Evolutionary conservation across 2,888 invertebrate species (phyloP).

Genomic region (Nematopogon swammerdamellus): DNA sequence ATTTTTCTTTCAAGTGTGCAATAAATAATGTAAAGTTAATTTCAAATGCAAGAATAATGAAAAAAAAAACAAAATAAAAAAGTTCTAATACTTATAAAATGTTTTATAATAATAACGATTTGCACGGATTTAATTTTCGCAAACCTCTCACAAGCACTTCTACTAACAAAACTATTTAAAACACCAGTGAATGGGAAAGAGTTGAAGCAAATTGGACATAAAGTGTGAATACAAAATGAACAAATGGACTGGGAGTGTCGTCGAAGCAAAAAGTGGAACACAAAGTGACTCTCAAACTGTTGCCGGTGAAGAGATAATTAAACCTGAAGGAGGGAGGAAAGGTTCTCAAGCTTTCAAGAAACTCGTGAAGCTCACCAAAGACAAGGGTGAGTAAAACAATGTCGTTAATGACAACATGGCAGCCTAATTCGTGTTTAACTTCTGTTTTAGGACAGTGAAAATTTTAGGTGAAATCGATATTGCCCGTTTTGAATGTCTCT

Average conservation of each 20-base stretch:
- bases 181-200: no score
- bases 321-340: not conserved
- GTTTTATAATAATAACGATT: no score
- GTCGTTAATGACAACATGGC: not conserved
- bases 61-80: no score
- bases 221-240: not conserved
- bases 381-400: not conserved
- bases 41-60: no score
- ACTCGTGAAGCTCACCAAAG: not conserved
- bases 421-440: not conserved
- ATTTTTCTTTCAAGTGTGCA: no score
- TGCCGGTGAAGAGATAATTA: not conserved
- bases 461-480: not conserved
- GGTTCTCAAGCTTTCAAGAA: not conserved
- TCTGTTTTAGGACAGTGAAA: not conserved
- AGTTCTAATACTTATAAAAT: no score
- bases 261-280: not conserved
- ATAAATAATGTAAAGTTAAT: no score
- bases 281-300: not conserved
- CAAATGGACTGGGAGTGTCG: not conserved
- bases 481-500: no score
- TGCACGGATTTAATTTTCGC: no score
- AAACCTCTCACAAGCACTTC: no score
- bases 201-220: no score
- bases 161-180: no score